phyloP scores from a whole-genome alignment of 2,113 vertebrate species.

The Lasiurus cinereus region DNA sequence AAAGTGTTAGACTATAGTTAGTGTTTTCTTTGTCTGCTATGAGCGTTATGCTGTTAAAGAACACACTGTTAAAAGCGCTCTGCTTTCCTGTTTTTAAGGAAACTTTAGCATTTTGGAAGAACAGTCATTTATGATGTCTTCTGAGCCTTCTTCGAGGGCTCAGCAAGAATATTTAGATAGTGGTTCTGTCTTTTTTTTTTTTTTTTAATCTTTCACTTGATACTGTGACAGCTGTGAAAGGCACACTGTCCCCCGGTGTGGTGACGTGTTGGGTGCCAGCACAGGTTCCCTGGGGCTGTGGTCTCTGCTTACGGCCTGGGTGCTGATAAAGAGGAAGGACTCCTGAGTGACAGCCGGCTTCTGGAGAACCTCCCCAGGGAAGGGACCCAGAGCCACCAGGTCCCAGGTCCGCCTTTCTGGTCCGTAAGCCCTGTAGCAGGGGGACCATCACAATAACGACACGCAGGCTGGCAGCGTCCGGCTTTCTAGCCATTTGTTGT shows the following conservation, averaged over 20 bases:
- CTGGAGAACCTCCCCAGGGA: neutral
- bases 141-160: neutral
- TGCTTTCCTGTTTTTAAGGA: neutral
- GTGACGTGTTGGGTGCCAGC: neutral
- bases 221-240: neutral
- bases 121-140: neutral
- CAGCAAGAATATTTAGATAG: neutral
- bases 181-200: neutral
- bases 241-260: too few relatives aligned
- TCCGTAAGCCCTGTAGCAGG: neutral
- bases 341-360: neutral
- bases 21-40: neutral
- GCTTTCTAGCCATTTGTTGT: neutral
- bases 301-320: neutral
- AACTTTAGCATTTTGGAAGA: conserved; percentile 7
- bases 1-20: neutral
- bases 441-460: neutral
- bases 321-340: neutral
- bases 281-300: neutral
- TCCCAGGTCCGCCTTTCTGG: neutral
- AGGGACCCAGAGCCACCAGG: neutral
- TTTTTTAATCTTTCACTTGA: neutral
- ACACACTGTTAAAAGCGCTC: neutral
- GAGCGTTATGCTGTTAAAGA: neutral
- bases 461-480: neutral